Percentiles rank a stretch among this genome's conserved stretches.
Evolutionary conservation across 2,113 vertebrate species (phyloP).

Genomic region (Taxidea taxus): DNA sequence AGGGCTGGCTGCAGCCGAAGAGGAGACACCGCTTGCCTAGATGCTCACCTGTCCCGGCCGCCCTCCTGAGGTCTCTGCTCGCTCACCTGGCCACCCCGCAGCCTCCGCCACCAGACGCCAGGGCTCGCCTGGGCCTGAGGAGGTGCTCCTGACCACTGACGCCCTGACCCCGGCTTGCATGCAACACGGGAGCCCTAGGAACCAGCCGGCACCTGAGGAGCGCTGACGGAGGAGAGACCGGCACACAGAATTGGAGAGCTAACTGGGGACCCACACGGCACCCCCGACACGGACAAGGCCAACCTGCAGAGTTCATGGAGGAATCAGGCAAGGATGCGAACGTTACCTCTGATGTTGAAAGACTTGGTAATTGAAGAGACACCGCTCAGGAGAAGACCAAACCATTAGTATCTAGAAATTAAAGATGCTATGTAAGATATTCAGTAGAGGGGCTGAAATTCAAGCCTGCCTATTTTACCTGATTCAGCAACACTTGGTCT

Average conservation of each 20-base stretch:
- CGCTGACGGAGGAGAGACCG: neutral
- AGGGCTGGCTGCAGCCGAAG: neutral
- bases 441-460: neutral
- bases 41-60: neutral
- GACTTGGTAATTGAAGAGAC: neutral
- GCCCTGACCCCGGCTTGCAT: neutral
- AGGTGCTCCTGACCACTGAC: too few species aligned
- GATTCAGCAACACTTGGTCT: neutral
- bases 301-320: neutral
- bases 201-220: neutral
- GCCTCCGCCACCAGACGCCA: too few species aligned
- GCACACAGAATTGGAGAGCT: neutral
- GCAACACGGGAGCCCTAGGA: neutral
- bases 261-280: neutral
- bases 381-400: neutral
- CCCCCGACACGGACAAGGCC: neutral
- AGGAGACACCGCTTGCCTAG: neutral
- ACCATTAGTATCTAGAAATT: neutral
- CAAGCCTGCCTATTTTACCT: neutral
- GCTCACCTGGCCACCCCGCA: neutral
- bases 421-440: neutral
- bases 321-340: neutral
- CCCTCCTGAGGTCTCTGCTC: too few species aligned
- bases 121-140: neutral
- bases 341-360: neutral